Evolutionary conservation across 2,888 invertebrate species (phyloP), one percentile per base, ranked within the genome.

Genomic region (Nomada lathburiana): DNA sequence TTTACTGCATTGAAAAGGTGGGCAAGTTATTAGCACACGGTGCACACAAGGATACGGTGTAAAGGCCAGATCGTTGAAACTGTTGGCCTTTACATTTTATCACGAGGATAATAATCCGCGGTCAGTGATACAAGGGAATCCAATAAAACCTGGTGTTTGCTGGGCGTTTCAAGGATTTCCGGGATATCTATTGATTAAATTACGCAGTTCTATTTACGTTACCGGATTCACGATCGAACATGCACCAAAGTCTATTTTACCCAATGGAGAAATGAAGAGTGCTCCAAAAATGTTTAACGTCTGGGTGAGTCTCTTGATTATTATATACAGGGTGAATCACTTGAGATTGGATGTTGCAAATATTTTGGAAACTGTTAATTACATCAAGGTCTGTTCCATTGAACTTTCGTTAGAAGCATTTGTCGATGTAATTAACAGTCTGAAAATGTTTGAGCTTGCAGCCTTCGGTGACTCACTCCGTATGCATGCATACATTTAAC

Each of bases 151-250:
- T 0, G 99, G 99, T 18, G 97, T 98, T 93, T 99, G 99, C 94
- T 99, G 99, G 99, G 98, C 99, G 59, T 99, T 99, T 94, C 97
- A 97, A 94, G 98, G 98, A 76, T 97, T 97, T 92, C 97, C 97
- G 0, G 99, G 98, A 0, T 97, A 96, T 92, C 93, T 97, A 94
- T 97, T 98, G 59, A 95, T 99, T 11, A 96, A 97, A 90, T 95
- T 99, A 47, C 96, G 97, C 82, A 96, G 96, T 2, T 94, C 95
- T 50, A 96, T 99, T 80, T 95, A 95, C 88, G 95, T 97, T 70
- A 96, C 96, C 0, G 97, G 97, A 0, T 98, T 99, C 94, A 97
- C 98, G 0, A 88, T 99, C 89, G 99, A 99, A 93, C 99, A 99
- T 94, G 97, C 98, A 92, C 97, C 98, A 18, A 96, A 96, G 77